A percentile compares a stretch with the other conserved stretches of the same genome.
Conservation (phyloP, 2,888 invertebrate genomes). For the Spodoptera exigua region DNA sequence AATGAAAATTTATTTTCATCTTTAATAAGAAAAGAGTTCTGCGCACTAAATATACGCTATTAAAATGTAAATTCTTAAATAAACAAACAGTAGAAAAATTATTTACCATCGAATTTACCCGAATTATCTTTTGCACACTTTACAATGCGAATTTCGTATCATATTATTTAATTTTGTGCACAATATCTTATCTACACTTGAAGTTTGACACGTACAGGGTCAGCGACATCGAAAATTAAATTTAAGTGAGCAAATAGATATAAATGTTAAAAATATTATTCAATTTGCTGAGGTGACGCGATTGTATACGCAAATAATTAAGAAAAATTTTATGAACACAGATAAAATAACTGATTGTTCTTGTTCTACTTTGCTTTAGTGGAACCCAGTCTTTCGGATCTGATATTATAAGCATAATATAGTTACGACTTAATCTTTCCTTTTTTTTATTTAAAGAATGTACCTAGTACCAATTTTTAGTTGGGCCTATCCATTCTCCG, state of each 20-base stretch:
- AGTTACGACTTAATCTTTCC: too few species aligned
- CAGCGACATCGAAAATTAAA: constrained; percentile 38
- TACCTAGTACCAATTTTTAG: too few species aligned
- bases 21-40: too few species aligned
- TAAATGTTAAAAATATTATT: constrained; percentile 17
- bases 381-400: too few species aligned
- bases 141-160: neutral
- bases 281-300: constrained; percentile 16
- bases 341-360: constrained; percentile 4
- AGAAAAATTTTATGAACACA: constrained; percentile 28
- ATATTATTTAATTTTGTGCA: constrained; percentile 13
- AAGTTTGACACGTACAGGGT: constrained; percentile 26
- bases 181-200: constrained; percentile 28
- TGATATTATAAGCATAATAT: too few species aligned
- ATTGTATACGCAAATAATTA: constrained; percentile 16
- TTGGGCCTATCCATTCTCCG: too few species aligned
- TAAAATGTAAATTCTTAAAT: neutral
- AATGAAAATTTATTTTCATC: too few species aligned
- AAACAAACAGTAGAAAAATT: neutral
- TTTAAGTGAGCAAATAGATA: constrained; percentile 5
- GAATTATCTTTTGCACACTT: too few species aligned
- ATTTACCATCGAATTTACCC: too few species aligned
- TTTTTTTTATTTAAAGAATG: too few species aligned
- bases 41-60: neutral
- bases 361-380: neutral